These are phyloP conservation scores for Ochotona curzoniae DNA, from an alignment of 2,113 vertebrate species.

Conservation along the genomic window DNA sequence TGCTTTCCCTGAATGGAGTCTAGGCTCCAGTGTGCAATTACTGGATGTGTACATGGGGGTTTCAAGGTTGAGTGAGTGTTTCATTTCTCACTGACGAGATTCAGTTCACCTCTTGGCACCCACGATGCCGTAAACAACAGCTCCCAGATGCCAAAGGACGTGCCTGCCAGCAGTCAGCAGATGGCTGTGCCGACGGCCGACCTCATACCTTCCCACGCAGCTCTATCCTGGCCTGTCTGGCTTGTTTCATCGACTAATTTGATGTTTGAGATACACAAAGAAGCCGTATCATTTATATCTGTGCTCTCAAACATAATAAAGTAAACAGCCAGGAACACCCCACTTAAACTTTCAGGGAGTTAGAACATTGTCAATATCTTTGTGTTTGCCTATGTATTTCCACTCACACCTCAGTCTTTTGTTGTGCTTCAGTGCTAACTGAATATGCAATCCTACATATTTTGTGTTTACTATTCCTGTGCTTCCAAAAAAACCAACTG, in stretches of 20 bases:
- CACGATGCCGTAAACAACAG: conserved; percentile 22
- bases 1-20: conserved; percentile 70
- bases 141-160: conserved; percentile 9
- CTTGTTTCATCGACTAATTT: neutral
- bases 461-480: conserved; percentile 6
- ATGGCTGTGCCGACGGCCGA: neutral
- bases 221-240: neutral
- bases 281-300: neutral
- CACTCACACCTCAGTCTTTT: neutral
- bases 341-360: neutral
- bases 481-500: neutral
- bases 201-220: neutral
- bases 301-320: conserved; percentile 31
- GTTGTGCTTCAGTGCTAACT: neutral
- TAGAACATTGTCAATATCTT: neutral
- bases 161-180: conserved; percentile 10
- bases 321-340: neutral
- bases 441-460: neutral
- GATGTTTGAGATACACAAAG: neutral
- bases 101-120: conserved; percentile 48
- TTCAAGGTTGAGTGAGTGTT: conserved; percentile 80
- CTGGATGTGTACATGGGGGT: conserved; percentile 72
- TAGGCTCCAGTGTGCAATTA: conserved; percentile 81
- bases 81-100: conserved; percentile 83
- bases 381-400: neutral